A percentile compares a stretch with the other conserved stretches of the same genome.
Conservation (phyloP, 2,797 vertebrate genomes). For the Yasuhikotakia modesta region DNA sequence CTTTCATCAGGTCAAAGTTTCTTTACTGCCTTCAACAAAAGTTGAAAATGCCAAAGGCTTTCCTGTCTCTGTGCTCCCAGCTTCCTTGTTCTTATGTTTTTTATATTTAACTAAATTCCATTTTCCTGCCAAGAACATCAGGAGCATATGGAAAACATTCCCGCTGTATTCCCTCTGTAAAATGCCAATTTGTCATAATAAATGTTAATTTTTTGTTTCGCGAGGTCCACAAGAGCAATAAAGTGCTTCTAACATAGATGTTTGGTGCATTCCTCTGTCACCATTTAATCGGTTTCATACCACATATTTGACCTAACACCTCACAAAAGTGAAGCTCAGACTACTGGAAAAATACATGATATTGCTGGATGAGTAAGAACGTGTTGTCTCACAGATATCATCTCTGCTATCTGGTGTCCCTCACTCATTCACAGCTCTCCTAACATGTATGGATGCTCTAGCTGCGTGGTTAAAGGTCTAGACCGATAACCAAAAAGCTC, state of each 20-base stretch:
- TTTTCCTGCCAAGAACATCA: conserved; percentile 37
- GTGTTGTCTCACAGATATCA: not conserved
- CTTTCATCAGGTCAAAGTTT: conserved; percentile 13
- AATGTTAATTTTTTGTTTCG: conserved; percentile 13
- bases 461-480: not conserved
- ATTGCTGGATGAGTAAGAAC: not conserved
- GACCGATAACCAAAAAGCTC: not conserved
- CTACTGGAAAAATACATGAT: not conserved
- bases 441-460: not conserved
- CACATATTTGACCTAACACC: not conserved
- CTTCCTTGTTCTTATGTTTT: conserved; percentile 23
- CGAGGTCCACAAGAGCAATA: conserved; percentile 33
- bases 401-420: not conserved
- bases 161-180: conserved; percentile 14
- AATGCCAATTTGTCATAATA: conserved; percentile 29
- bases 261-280: not conserved
- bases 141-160: conserved; percentile 22
- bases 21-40: conserved; percentile 21
- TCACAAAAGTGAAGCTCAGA: not conserved
- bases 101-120: conserved; percentile 20
- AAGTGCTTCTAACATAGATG: conserved; percentile 18
- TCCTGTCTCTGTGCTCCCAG: conserved; percentile 19
- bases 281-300: not conserved
- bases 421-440: not conserved
- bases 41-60: conserved; percentile 35